These are phyloP conservation scores for Pteria penguin DNA, from an alignment of 2,888 invertebrate genomes.

Conservation along the genomic window DNA sequence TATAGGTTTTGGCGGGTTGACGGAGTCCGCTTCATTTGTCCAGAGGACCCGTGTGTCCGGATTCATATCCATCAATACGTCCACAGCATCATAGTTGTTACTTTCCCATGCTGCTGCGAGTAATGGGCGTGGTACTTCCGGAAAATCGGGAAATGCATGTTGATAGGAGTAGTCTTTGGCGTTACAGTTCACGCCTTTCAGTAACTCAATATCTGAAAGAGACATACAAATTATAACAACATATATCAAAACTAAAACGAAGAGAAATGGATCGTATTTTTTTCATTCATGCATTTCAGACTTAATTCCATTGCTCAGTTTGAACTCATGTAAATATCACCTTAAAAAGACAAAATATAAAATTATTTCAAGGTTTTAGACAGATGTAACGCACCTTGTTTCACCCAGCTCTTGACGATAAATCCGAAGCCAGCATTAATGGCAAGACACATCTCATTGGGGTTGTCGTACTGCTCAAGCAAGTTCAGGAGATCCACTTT, in stretches of 20 bases:
- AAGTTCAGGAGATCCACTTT: constrained; percentile 63
- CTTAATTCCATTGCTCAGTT: too few species aligned
- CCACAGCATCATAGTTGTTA: constrained; percentile 65
- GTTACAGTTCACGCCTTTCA: constrained; percentile 65
- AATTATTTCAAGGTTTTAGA: too few species aligned
- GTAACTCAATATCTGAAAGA: constrained; percentile 55
- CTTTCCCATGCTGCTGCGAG: constrained; percentile 74
- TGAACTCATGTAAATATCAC: too few species aligned
- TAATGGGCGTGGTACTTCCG: constrained; percentile 65
- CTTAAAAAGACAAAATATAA: too few species aligned
- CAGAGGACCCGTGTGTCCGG: constrained; percentile 67
- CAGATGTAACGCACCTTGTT: constrained; percentile 60
- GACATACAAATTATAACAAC: too few species aligned
- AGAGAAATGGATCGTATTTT: too few species aligned
- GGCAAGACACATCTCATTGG: constrained; percentile 70
- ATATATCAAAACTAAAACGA: too few species aligned
- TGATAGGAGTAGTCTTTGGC: constrained; percentile 68
- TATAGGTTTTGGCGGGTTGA: constrained; percentile 62
- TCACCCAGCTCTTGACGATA: constrained; percentile 66
- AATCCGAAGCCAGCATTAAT: constrained; percentile 69
- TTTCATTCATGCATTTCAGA: too few species aligned
- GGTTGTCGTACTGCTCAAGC: constrained; percentile 69
- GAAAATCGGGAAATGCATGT: constrained; percentile 58
- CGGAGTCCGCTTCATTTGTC: constrained; percentile 52
- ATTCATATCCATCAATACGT: constrained; percentile 67